Conservation (phyloP, 1,140 invertebrate genomes). For the Aphaenogaster rudis region DNA sequence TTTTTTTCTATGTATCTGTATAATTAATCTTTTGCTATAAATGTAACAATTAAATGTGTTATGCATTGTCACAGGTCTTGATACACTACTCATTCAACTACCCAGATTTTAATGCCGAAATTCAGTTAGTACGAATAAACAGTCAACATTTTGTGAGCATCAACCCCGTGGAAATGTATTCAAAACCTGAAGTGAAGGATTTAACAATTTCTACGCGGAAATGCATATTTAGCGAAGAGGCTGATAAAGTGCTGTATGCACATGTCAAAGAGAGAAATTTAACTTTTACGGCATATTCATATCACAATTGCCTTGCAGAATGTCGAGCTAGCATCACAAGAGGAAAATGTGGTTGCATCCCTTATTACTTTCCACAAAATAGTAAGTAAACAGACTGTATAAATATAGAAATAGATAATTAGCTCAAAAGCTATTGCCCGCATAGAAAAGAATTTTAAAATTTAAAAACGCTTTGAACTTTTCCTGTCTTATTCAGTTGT, state of each 20-base stretch:
- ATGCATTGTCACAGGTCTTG: constrained; percentile 84
- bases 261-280: constrained; percentile 77
- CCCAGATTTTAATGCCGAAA: constrained; percentile 88
- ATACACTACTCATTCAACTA: constrained; percentile 89
- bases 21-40: neutral
- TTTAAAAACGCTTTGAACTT: neutral
- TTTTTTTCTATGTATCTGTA: neutral
- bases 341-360: constrained; percentile 88
- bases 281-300: constrained; percentile 86
- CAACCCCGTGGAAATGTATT: constrained; percentile 88
- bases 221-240: constrained; percentile 89
- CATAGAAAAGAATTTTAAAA: neutral
- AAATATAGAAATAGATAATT: constrained; percentile 2
- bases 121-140: constrained; percentile 87
- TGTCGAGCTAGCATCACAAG: constrained; percentile 86
- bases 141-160: constrained; percentile 88
- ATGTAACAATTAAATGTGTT: constrained; percentile 6
- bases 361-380: constrained; percentile 87
- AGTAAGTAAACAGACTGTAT: constrained; percentile 79
- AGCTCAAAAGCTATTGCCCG: neutral
- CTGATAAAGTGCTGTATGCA: constrained; percentile 63
- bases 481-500: neutral
- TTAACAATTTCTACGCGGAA: constrained; percentile 85
- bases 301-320: constrained; percentile 89
- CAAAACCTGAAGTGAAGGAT: constrained; percentile 86